These are phyloP conservation scores for Galleria mellonella DNA, from an alignment of 1,140 invertebrate species.

Conservation along the genomic window DNA sequence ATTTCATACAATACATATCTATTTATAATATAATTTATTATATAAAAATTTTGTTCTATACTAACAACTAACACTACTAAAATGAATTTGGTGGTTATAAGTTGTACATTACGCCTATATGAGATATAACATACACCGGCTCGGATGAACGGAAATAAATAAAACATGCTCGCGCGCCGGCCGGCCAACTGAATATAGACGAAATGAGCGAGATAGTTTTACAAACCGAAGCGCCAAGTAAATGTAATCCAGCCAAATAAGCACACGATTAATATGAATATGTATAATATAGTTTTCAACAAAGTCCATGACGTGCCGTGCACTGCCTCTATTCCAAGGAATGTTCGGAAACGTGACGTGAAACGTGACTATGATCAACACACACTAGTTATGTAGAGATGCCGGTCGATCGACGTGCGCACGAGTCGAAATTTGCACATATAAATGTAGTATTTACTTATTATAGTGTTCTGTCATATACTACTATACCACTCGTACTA, in stretches of 20 bases:
- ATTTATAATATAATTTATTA: conserved; percentile 4
- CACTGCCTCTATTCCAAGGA: conserved; percentile 20
- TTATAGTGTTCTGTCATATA: too few relatives aligned
- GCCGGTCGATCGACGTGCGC: conserved; percentile 1
- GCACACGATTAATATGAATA: conserved; percentile 22
- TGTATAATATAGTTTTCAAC: conserved; percentile 17
- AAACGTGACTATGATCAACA: conserved; percentile 10
- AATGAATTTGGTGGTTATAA: conserved; percentile 68
- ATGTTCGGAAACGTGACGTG: conserved; percentile 5
- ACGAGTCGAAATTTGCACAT: background rate
- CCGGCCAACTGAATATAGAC: background rate
- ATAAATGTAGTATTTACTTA: background rate
- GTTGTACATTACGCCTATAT: conserved; percentile 63
- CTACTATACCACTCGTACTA: too few relatives aligned
- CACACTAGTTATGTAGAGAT: too few relatives aligned
- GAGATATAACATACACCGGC: conserved; percentile 40
- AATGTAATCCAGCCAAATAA: conserved; percentile 12
- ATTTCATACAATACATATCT: conserved; percentile 9
- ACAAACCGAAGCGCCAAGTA: conserved; percentile 9
- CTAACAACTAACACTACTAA: conserved; percentile 48
- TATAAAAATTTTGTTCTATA: conserved; percentile 28
- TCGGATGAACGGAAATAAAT: background rate
- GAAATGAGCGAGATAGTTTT: background rate
- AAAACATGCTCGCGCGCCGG: conserved; percentile 4
- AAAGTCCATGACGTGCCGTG: conserved; percentile 27